These are phyloP conservation scores for Poeciliopsis retropinna DNA, from an alignment of 2,113 vertebrate genomes.

Conservation along the genomic window DNA sequence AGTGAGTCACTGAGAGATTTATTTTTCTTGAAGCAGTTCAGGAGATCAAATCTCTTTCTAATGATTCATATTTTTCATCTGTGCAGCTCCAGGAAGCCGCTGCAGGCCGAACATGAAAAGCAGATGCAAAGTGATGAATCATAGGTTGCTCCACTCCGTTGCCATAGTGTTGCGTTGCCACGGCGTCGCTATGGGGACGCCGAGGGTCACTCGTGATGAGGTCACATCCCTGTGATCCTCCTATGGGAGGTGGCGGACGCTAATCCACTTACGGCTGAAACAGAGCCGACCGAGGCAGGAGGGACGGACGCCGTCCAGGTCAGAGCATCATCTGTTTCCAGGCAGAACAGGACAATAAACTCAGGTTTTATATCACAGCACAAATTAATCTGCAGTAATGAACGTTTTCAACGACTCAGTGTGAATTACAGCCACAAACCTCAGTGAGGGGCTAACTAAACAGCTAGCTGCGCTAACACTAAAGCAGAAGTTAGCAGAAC, in stretches of 20 bases:
- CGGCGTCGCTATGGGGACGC: constrained; percentile 67
- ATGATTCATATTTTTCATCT: too few relatives aligned
- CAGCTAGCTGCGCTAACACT: too few relatives aligned
- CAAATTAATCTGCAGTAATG: too few relatives aligned
- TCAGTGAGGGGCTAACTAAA: too few relatives aligned
- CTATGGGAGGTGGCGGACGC: constrained; percentile 55
- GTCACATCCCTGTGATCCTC: constrained; percentile 59
- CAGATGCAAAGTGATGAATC: constrained; percentile 57
- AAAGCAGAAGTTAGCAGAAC: too few relatives aligned
- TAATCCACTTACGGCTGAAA: constrained; percentile 65
- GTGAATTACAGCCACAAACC: too few relatives aligned
- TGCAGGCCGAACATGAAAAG: constrained; percentile 41
- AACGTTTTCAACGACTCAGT: too few relatives aligned
- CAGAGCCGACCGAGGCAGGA: background rate
- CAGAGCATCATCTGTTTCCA: constrained; percentile 38
- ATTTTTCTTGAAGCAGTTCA: too few relatives aligned
- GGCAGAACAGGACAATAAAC: constrained; percentile 11
- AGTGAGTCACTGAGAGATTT: too few relatives aligned
- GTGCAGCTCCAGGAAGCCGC: background rate
- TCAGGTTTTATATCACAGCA: too few relatives aligned
- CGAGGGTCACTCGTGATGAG: constrained; percentile 62
- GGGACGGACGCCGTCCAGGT: too few relatives aligned
- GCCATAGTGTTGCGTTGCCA: constrained; percentile 60
- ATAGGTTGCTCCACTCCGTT: constrained; percentile 45
- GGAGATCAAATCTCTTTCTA: too few relatives aligned